Percentiles rank a stretch among this genome's conserved stretches.
Evolutionary conservation across 2,888 invertebrate species (phyloP).

Genomic region (Andricus quercusramuli): DNA sequence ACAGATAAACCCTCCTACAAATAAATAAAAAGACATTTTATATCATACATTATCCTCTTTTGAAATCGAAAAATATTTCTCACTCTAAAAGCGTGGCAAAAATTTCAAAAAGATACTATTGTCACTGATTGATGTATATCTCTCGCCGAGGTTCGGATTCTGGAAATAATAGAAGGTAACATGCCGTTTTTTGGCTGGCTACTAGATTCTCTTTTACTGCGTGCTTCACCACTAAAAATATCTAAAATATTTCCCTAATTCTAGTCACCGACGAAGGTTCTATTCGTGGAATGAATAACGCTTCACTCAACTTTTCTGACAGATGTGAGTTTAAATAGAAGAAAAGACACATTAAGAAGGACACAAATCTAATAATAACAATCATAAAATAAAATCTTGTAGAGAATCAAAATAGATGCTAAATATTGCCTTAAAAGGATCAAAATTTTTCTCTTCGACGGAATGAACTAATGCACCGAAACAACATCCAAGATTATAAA

Average conservation of each 20-base stretch:
- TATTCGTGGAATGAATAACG: slow-evolving; percentile 35
- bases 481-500: neutral
- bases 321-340: slow-evolving; percentile 11
- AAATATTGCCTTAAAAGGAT: neutral
- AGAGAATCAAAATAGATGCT: neutral
- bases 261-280: slow-evolving; percentile 30
- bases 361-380: neutral
- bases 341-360: neutral
- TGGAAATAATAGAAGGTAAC: slow-evolving; percentile 39
- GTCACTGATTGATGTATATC: slow-evolving; percentile 24
- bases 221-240: slow-evolving; percentile 36
- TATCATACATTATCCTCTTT: neutral
- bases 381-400: neutral
- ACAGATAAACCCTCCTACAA: neutral
- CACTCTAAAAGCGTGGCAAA: neutral
- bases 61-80: neutral
- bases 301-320: slow-evolving; percentile 28
- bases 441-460: neutral
- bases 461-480: neutral
- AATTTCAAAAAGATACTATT: neutral
- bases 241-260: slow-evolving; percentile 38
- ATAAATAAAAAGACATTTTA: too few species aligned
- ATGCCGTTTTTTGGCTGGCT: slow-evolving; percentile 28
- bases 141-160: slow-evolving; percentile 10
- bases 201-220: slow-evolving; percentile 21